Conservation (phyloP, 2,888 invertebrate species). For the Lamellibrachia columna region DNA sequence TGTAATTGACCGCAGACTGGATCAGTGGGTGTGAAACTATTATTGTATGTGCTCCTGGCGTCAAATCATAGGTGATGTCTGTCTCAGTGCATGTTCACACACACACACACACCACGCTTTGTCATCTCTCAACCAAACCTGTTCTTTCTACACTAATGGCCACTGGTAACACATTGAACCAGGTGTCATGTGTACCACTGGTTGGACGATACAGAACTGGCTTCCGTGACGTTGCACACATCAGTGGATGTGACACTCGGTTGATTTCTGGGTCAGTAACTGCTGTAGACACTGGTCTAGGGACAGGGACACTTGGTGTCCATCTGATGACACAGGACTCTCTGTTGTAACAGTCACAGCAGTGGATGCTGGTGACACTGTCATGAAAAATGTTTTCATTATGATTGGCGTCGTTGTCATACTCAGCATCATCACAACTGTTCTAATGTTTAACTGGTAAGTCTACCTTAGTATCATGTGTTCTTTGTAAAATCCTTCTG, state of each 20-base stretch:
- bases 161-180: background rate
- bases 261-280: background rate
- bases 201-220: background rate
- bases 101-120: background rate
- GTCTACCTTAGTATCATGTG: background rate
- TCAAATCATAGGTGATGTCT: background rate
- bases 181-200: background rate
- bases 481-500: background rate
- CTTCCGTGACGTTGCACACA: background rate
- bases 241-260: background rate
- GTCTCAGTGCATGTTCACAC: background rate
- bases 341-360: too few relatives aligned
- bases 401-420: conserved; percentile 11
- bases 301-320: background rate
- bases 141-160: background rate
- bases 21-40: background rate
- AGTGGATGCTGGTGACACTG: background rate
- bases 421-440: background rate
- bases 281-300: background rate
- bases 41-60: background rate
- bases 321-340: background rate
- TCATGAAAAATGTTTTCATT: background rate
- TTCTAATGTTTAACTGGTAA: background rate
- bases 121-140: background rate
- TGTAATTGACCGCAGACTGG: background rate